Conservation (phyloP, 2,797 vertebrate species). For the Mus minutoides region DNA sequence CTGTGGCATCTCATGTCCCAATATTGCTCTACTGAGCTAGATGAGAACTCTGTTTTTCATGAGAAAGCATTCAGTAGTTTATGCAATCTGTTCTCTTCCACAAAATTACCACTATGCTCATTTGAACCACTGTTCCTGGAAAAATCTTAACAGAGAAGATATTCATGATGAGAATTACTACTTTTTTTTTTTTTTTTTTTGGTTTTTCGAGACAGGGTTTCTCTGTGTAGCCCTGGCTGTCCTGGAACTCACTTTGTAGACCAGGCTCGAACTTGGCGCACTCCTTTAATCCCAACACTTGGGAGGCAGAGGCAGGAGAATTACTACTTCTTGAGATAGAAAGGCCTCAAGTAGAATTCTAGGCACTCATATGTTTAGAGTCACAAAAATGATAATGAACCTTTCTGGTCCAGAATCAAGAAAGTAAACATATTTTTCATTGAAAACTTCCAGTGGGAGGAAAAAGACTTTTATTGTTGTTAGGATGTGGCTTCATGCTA, state of each 20-base stretch:
- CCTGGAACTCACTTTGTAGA: too few relatives aligned
- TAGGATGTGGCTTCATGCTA: not conserved
- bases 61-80: not conserved
- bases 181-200: too few relatives aligned
- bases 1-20: not conserved
- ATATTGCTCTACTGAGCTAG: not conserved
- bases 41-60: not conserved
- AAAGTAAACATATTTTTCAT: not conserved
- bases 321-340: not conserved
- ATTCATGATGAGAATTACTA: not conserved
- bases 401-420: not conserved
- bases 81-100: not conserved
- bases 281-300: too few relatives aligned
- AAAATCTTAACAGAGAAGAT: not conserved
- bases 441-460: not conserved
- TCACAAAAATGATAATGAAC: not conserved
- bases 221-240: too few relatives aligned
- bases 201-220: too few relatives aligned
- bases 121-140: not conserved
- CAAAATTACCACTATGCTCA: not conserved
- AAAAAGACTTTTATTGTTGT: not conserved
- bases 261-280: too few relatives aligned
- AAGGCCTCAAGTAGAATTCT: not conserved
- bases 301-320: too few relatives aligned
- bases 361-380: not conserved